A percentile compares a stretch with the other conserved stretches of the same genome.
Conservation (phyloP, 92 coral and sea anemone genomes). For the Galaxea fascicularis region DNA sequence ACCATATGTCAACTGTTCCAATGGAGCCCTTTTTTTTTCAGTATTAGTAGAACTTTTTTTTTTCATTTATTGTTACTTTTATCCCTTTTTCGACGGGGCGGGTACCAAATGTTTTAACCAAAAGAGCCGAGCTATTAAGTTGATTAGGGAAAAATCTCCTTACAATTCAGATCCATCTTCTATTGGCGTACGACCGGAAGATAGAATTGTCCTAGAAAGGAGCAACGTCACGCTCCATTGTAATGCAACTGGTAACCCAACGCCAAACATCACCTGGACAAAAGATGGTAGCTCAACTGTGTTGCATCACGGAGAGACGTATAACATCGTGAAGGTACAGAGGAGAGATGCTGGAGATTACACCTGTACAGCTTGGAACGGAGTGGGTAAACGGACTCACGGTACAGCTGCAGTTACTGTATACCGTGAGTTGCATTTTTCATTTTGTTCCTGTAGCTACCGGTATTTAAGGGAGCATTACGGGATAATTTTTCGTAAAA, state of each 20-base stretch:
- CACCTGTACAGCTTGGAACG: no score
- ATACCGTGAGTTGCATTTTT: neutral
- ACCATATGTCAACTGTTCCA: no score
- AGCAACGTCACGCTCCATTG: neutral
- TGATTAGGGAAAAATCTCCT: neutral
- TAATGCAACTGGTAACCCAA: neutral
- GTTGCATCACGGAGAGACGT: neutral
- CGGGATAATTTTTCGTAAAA: no score
- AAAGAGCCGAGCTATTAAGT: no score
- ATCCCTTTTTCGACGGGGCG: no score
- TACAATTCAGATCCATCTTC: neutral
- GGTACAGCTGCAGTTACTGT: neutral
- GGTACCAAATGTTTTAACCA: no score
- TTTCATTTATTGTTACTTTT: no score
- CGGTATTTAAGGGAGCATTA: no score
- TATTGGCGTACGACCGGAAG: neutral
- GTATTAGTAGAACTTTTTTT: no score
- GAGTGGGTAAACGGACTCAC: no score
- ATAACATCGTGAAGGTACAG: neutral
- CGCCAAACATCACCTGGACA: constrained; percentile 37
- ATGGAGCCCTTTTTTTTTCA: no score
- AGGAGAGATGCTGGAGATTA: neutral
- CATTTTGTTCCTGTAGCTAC: no score
- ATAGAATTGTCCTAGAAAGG: neutral
- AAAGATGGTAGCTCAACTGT: neutral